Percentiles rank a stretch among this genome's conserved stretches.
Conservation (phyloP, 2,888 invertebrate species). For the Rotaria socialis region DNA sequence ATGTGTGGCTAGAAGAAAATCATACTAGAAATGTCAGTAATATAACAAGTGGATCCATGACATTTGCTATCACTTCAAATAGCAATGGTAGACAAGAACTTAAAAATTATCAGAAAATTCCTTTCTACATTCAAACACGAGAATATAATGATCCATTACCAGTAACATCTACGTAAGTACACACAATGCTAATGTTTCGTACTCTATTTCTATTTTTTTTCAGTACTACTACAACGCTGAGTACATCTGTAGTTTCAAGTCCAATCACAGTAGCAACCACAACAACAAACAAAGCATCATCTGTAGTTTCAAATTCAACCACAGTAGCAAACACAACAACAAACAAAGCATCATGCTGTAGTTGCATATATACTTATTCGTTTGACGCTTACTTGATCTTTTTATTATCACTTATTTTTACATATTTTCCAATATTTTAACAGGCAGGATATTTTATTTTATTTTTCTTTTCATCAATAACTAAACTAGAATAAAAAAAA, state of each 20-base stretch:
- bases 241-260: too few species aligned
- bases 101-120: neutral
- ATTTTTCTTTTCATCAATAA: neutral
- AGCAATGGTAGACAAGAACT: neutral
- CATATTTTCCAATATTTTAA: neutral
- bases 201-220: neutral
- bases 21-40: neutral
- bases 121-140: neutral
- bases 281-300: neutral
- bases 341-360: neutral
- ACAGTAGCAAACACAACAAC: neutral
- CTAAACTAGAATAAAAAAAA: neutral
- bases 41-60: neutral
- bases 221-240: neutral
- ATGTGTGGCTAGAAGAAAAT: neutral
- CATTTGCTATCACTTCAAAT: neutral
- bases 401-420: neutral
- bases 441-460: neutral
- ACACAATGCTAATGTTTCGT: neutral
- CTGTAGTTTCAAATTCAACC: too few species aligned
- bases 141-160: neutral
- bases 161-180: neutral
- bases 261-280: neutral
- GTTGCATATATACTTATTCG: too few species aligned
- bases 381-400: neutral